A percentile compares a stretch with the other conserved stretches of the same genome.
Conservation (phyloP, 1,140 invertebrate species). For the Listronotus bonariensis region DNA sequence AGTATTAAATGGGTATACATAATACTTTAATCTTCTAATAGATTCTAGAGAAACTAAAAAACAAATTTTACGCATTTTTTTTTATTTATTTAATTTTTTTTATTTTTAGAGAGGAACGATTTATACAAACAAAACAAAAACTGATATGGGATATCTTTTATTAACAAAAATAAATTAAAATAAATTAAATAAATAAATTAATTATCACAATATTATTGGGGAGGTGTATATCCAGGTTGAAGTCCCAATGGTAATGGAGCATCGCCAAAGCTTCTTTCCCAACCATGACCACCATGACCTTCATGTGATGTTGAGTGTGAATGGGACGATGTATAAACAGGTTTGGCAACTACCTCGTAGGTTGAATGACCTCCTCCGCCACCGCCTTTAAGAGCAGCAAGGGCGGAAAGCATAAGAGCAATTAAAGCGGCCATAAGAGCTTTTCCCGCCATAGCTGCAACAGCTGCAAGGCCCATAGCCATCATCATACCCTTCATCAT, state of each 20-base stretch:
- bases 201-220: too few species aligned
- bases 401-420: conserved; percentile 70
- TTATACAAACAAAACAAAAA: background rate
- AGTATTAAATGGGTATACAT: too few species aligned
- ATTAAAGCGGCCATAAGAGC: conserved; percentile 78
- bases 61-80: too few species aligned
- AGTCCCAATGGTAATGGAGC: conserved; percentile 54
- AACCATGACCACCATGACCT: conserved; percentile 8
- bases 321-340: conserved; percentile 72
- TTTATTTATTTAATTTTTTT: too few species aligned
- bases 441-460: conserved; percentile 78
- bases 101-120: too few species aligned
- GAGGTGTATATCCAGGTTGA: conserved; percentile 50
- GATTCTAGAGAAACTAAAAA: too few species aligned
- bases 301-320: conserved; percentile 72
- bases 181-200: conserved; percentile 9
- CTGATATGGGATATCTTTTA: too few species aligned
- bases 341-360: conserved; percentile 81
- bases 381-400: conserved; percentile 72
- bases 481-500: conserved; percentile 76
- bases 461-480: conserved; percentile 71
- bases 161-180: background rate
- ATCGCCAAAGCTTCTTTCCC: conserved; percentile 51
- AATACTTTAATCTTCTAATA: too few species aligned
- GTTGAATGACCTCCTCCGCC: conserved; percentile 75